Base-by-base conservation (phyloP, 1,140 invertebrate genomes). In the Pseudomyrmex cubaensis region DNA sequence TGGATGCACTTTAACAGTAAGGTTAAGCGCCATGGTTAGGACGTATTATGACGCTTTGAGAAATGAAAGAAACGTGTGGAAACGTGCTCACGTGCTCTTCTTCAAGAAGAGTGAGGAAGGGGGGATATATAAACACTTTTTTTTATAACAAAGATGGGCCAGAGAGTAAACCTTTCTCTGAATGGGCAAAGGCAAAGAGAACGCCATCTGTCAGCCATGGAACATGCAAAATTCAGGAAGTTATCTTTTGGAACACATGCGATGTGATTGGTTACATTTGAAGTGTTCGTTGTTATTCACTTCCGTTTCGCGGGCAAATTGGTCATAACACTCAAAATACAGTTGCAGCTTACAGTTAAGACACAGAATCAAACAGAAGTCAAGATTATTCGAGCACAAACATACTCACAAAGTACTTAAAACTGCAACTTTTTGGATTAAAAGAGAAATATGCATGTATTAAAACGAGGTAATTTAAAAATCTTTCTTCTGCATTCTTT, bases 1-100 rank as follows among this genome's bases (percentile, higher is more conserved):
- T 13, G 99, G 98, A 94, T 99, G 99, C 86, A 99, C 96, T 94
- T 97, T 98, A 50, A 99, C 98, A 91, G 96, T 96, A 48, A 98
- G 95, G 95, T 97, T 97, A 69, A 97, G 94, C 88, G 97, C 97
- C 96, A 97, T 97, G 93, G 95, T 97, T 72, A 59, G 35, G 35
- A 35, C 35, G 35, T 35, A 35, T 5, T 35, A 35, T 35, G 35
- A 35, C 35, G 5, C 4, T 35, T n/a, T 61, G 57, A 2, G 17
- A 20, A 17, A 59, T 20, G 48, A 10, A 50, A 22, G 57, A 17
- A 59, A 59, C 8, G 20, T n/a, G 57, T 50, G 20, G 20, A 22
- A 22, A 25, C 25, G 25, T 25, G 35, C 35, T 35, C 35, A 35
- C 35, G 35, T 35, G 35, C 0, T 35, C 7, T 4, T 35, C 35